These are phyloP conservation scores for Sylvietta virens DNA, from an alignment of 2,113 vertebrate species.

Conservation along the genomic window DNA sequence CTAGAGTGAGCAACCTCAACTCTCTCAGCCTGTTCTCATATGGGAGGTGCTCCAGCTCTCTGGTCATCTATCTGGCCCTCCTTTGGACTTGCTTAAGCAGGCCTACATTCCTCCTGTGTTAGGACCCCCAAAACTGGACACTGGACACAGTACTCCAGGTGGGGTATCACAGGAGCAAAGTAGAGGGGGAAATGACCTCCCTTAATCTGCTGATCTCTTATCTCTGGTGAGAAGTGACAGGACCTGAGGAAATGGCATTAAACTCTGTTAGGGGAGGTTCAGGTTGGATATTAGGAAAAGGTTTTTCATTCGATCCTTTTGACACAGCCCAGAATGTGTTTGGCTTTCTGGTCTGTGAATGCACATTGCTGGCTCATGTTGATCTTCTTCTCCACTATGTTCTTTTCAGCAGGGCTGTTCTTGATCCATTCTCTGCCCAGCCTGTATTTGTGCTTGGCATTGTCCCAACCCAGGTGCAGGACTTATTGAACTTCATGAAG, in stretches of 20 bases:
- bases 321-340: not conserved
- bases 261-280: not conserved
- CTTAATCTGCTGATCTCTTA: not conserved
- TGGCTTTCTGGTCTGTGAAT: rapidly evolving
- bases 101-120: not conserved
- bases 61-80: not conserved
- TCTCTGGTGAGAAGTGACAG: not conserved
- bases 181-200: not conserved
- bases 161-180: not conserved
- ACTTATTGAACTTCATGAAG: not conserved
- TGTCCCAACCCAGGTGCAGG: not conserved
- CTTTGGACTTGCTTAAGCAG: not conserved
- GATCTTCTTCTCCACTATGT: too few species aligned
- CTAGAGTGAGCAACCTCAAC: not conserved
- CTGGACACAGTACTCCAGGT: not conserved
- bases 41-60: not conserved
- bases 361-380: not conserved
- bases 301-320: not conserved
- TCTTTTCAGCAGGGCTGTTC: not conserved
- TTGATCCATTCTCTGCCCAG: not conserved
- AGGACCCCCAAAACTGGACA: not conserved
- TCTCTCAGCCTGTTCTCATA: not conserved
- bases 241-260: not conserved
- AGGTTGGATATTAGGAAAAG: not conserved
- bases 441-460: not conserved